Conservation (phyloP, 2,888 invertebrate species). For the Nephrotoma guestfalica region DNA sequence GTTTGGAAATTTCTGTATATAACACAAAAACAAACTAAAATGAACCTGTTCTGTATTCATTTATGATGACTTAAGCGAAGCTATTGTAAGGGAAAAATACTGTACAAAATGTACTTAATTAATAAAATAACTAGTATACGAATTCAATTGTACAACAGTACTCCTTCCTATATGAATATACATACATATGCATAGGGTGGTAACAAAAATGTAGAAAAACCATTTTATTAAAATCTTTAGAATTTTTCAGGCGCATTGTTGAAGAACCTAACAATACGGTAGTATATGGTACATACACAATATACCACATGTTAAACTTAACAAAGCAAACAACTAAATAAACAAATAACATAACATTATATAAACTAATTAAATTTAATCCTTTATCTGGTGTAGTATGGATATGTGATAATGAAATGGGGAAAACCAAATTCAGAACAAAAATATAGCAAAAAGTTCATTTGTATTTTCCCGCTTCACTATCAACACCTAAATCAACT, state of each 20-base stretch:
- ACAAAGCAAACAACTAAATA: neutral
- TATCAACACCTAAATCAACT: neutral
- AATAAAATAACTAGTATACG: neutral
- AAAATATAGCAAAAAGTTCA: neutral
- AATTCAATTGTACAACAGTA: neutral
- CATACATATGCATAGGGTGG: neutral
- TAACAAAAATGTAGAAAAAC: neutral
- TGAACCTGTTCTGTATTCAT: neutral
- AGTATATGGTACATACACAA: neutral
- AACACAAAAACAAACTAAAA: neutral
- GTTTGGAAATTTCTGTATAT: neutral
- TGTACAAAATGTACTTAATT: neutral
- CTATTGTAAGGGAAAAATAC: neutral
- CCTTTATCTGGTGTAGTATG: neutral
- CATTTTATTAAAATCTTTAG: neutral
- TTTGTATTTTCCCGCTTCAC: neutral
- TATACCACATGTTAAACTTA: neutral
- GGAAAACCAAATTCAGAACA: neutral
- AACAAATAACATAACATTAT: neutral
- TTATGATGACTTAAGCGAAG: neutral
- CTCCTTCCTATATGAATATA: neutral
- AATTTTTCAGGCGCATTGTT: neutral
- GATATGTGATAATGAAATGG: neutral
- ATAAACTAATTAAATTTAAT: neutral
- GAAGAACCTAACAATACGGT: neutral